A percentile compares a stretch with the other conserved stretches of the same genome.
Conservation (phyloP, 2,113 vertebrate genomes). For the Ameiurus melas region DNA sequence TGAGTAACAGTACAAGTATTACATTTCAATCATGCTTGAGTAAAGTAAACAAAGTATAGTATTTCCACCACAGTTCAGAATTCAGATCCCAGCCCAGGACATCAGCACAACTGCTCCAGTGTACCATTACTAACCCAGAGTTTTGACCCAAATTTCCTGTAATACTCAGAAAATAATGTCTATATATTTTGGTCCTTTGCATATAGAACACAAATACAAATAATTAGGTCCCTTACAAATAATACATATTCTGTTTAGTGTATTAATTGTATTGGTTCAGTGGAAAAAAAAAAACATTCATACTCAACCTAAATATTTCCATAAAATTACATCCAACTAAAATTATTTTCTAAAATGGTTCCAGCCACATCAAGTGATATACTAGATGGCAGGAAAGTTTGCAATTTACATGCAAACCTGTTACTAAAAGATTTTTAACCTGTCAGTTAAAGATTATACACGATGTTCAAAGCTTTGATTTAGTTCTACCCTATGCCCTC, state of each 20-base stretch:
- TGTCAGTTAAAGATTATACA: background rate
- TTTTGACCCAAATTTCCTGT: background rate
- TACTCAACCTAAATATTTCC: background rate
- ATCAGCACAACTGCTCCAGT: background rate
- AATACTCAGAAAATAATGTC: background rate
- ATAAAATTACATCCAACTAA: background rate
- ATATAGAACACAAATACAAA: background rate
- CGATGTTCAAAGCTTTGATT: background rate
- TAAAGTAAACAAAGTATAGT: background rate
- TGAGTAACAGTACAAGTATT: background rate
- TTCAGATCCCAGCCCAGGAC: background rate
- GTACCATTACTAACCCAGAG: background rate
- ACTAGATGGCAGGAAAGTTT: background rate
- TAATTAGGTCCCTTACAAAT: background rate
- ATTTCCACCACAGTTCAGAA: background rate
- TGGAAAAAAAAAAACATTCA: no score
- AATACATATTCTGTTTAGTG: background rate
- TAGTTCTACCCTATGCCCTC: background rate
- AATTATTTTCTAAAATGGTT: background rate
- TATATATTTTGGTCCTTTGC: background rate
- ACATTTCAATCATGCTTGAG: background rate
- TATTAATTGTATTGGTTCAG: background rate
- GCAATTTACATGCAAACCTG: background rate
- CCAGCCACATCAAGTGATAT: background rate
- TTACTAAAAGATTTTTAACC: background rate